Percentiles rank a stretch among this genome's conserved stretches.
Evolutionary conservation across 1,140 invertebrate species (phyloP).

Genomic region (Saxidomus purpurata): DNA sequence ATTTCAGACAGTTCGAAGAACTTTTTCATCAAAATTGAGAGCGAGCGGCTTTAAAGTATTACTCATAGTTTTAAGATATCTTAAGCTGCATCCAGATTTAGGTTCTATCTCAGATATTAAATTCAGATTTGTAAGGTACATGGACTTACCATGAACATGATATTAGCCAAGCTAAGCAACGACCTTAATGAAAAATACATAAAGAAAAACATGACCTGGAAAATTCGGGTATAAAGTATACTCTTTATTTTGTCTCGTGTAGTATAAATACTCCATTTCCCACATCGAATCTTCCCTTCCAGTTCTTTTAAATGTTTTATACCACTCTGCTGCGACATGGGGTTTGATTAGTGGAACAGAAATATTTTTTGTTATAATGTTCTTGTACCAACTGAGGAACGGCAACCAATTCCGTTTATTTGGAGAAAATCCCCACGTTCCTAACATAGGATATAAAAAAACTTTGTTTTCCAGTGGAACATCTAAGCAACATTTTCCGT

Average conservation of each 20-base stretch:
- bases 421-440: slow-evolving; percentile 58
- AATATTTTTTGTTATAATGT: background rate
- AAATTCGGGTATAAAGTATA: slow-evolving; percentile 58
- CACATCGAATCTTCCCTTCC: slow-evolving; percentile 52
- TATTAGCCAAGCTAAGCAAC: no score
- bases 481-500: slow-evolving; percentile 36
- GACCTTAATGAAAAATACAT: no score
- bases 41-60: no score
- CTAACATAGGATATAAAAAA: slow-evolving; percentile 59
- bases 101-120: no score
- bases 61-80: no score
- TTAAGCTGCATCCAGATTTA: no score
- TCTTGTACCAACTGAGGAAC: slow-evolving; percentile 32
- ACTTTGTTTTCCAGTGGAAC: slow-evolving; percentile 29
- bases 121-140: no score
- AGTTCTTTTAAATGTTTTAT: background rate
- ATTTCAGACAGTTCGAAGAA: no score
- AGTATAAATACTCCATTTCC: slow-evolving; percentile 59
- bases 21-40: no score
- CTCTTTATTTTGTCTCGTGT: slow-evolving; percentile 2
- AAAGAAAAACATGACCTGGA: no score
- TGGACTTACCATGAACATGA: no score
- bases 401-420: slow-evolving; percentile 40
- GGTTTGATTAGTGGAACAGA: slow-evolving; percentile 8
- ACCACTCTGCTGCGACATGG: slow-evolving; percentile 27